Base-by-base conservation (phyloP, 2,888 invertebrate species). In the Eupithecia dodoneata region DNA sequence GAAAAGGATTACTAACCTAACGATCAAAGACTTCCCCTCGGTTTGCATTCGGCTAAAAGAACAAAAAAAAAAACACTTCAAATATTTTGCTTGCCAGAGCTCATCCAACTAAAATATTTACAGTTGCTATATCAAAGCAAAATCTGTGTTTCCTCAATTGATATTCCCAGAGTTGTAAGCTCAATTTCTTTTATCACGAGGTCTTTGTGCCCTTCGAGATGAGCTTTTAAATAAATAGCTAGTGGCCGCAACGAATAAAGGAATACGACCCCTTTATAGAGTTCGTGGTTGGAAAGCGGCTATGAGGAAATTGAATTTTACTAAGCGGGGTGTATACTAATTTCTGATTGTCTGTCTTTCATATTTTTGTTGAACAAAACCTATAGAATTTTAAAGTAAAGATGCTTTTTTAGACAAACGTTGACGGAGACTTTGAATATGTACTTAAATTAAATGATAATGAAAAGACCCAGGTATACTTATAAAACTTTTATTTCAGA, bases 171-270 rank as follows among this genome's bases (percentile, higher is more conserved):
- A 85, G 76, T 85, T 84, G 78, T 81, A 82, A 80, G 75, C 75
- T 81, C 83, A 82, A 83, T 85, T 87, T 84, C 84, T 85, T 87
- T 86, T 87, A 86, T 87, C 84, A 81, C 81, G 44, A 75, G 79
- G 82, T 80, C 84, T 87, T 87, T 85, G 82, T 82, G 81, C 82
- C 81, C 82, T 83, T 85, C 83, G 67, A 80, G 88, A 87, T 85
- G 84, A 86, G 85, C 87, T 86, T 88, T 87, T 87, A 87, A 87
- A 88, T 88, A 87, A 88, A 89, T 87, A 85, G 86, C 81, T 84
- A 81, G 84, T 84, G 83, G 80, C 76, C 82, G 80, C 83, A 81
- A 81, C 78, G 83, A 83, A 86, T 86, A 87, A 86, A 87, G 83
- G 84, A 84, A 83, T 82, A 84, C 81, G 83, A 77, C 82, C 83